A percentile compares a stretch with the other conserved stretches of the same genome.
Conservation (phyloP, 2,113 vertebrate species). For the Meleagris gallopavo region DNA sequence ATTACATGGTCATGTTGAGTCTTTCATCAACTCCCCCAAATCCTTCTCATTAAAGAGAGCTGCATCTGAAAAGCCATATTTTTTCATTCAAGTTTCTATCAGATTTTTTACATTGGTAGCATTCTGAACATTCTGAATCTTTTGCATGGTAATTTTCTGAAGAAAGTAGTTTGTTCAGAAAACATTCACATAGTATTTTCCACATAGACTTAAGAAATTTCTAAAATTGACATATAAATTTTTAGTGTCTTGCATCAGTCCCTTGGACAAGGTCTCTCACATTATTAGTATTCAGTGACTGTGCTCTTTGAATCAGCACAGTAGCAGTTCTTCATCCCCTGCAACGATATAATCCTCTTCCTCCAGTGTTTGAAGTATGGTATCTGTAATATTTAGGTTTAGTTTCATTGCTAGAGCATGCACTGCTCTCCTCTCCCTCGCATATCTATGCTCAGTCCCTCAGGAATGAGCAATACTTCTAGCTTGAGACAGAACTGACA, state of each 20-base stretch:
- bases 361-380: not conserved
- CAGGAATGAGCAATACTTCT: not conserved
- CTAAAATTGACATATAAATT: not conserved
- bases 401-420: not conserved
- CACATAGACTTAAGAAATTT: not conserved
- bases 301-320: not conserved
- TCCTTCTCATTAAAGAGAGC: not conserved
- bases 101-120: not conserved
- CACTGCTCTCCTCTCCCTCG: not conserved
- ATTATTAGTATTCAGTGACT: not conserved
- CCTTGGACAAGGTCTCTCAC: not conserved
- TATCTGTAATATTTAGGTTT: not conserved
- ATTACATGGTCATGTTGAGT: too few relatives aligned
- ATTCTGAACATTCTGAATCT: not conserved
- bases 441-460: not conserved
- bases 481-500: not conserved
- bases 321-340: not conserved
- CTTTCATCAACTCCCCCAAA: too few relatives aligned
- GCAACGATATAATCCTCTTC: not conserved
- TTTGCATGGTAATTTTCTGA: not conserved
- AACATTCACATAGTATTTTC: not conserved
- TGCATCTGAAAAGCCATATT: not conserved
- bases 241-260: not conserved
- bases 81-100: not conserved
- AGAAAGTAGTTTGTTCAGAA: not conserved